These are phyloP conservation scores for Callospermophilus lateralis DNA, from an alignment of 2,113 vertebrate genomes.

Conservation along the genomic window DNA sequence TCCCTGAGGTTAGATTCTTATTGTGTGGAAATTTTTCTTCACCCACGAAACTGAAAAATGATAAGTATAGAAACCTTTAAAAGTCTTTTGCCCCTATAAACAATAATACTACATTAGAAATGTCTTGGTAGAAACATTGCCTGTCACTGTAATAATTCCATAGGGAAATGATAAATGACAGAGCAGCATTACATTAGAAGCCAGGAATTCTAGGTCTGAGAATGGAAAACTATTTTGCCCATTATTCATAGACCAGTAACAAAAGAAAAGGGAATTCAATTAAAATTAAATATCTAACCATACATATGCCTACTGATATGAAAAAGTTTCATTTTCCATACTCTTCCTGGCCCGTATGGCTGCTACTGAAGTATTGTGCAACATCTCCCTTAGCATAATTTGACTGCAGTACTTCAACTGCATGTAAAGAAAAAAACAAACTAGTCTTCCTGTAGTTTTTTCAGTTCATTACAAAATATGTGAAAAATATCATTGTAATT, in stretches of 20 bases:
- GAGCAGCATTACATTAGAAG: not conserved
- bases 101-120: slow-evolving; percentile 61
- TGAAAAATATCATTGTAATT: not conserved
- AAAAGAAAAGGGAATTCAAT: not conserved
- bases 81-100: slow-evolving; percentile 69
- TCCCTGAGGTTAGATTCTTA: slow-evolving; percentile 66
- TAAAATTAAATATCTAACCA: not conserved
- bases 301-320: not conserved
- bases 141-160: slow-evolving; percentile 51
- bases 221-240: slow-evolving; percentile 16
- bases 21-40: slow-evolving; percentile 68
- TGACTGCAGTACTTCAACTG: not conserved
- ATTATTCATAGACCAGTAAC: not conserved
- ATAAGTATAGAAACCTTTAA: slow-evolving; percentile 68
- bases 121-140: slow-evolving; percentile 47
- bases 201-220: slow-evolving; percentile 4
- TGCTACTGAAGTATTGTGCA: not conserved
- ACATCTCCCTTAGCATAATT: not conserved
- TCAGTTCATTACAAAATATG: not conserved
- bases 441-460: not conserved
- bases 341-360: not conserved
- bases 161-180: slow-evolving; percentile 43
- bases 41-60: slow-evolving; percentile 63
- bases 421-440: not conserved
- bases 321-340: not conserved